phyloP scores from a whole-genome alignment of 2,888 invertebrate species.

The Drosophila lutescens region DNA sequence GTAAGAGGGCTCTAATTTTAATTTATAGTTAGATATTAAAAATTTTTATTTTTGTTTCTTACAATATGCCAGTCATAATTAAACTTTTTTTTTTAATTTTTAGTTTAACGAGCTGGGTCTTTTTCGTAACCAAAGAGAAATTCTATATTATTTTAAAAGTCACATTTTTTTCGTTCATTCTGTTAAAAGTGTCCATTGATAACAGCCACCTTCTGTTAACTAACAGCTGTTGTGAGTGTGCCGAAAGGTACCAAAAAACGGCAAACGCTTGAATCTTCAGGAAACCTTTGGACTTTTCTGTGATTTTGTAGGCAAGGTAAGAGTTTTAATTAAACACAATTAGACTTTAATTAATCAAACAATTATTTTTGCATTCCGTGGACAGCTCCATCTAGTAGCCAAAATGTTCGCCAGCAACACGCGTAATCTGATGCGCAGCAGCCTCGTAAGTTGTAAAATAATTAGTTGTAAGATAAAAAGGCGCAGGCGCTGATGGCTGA shows the following conservation, averaged over 20 bases:
- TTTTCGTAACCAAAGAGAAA: too few species aligned
- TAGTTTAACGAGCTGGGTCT: too few species aligned
- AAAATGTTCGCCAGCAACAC: conserved; percentile 80
- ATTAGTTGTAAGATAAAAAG: conserved; percentile 10
- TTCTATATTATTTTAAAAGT: neutral
- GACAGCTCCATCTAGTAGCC: neutral
- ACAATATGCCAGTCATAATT: too few species aligned
- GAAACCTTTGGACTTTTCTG: conserved; percentile 68
- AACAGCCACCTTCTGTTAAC: neutral
- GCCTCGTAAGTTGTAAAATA: conserved; percentile 70
- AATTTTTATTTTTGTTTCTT: too few species aligned
- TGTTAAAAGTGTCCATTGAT: neutral
- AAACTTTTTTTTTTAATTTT: too few species aligned
- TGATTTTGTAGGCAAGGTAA: conserved; percentile 43
- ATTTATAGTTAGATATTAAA: too few species aligned
- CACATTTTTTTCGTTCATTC: neutral
- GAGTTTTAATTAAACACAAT: conserved; percentile 26
- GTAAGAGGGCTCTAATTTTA: too few species aligned
- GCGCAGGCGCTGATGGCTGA: conserved; percentile 38
- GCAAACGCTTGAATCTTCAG: conserved; percentile 2
- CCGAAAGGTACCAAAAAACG: neutral
- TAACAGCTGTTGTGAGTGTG: conserved; percentile 9
- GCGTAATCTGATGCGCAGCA: conserved; percentile 80
- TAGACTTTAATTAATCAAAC: conserved; percentile 28
- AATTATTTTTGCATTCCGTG: neutral